These are phyloP conservation scores for Anthopleura xanthogrammica DNA, from an alignment of 92 coral and sea anemone species.

Conservation along the genomic window DNA sequence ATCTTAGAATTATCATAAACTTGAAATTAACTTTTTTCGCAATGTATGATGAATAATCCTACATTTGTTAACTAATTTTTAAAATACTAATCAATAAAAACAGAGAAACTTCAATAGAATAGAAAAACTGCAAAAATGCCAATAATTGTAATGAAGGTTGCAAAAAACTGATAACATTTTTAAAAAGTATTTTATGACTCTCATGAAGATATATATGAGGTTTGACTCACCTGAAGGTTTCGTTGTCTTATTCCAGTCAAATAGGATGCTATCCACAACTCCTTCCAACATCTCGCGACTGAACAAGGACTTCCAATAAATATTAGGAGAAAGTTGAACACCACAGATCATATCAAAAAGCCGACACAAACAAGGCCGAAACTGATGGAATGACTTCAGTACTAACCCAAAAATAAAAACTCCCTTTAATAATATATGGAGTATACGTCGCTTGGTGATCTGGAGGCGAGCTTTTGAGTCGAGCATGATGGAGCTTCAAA, in stretches of 20 bases:
- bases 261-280: constrained; percentile 43
- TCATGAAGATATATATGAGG: no score
- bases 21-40: no score
- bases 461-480: background rate
- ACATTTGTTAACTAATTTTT: no score
- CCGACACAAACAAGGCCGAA: background rate
- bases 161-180: no score
- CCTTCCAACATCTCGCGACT: constrained; percentile 54
- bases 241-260: constrained; percentile 54
- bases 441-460: background rate
- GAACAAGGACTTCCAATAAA: constrained; percentile 49
- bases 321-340: constrained; percentile 28
- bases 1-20: no score
- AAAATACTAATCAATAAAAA: no score
- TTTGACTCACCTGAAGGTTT: constrained; percentile 48
- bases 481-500: background rate
- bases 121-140: no score
- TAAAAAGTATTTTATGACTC: no score
- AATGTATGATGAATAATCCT: no score
- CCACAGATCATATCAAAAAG: constrained; percentile 1
- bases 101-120: no score
- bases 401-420: background rate
- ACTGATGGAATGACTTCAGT: background rate
- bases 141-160: no score
- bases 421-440: background rate